Conservation (phyloP, 2,888 invertebrate species). For the Idaea aversata region DNA sequence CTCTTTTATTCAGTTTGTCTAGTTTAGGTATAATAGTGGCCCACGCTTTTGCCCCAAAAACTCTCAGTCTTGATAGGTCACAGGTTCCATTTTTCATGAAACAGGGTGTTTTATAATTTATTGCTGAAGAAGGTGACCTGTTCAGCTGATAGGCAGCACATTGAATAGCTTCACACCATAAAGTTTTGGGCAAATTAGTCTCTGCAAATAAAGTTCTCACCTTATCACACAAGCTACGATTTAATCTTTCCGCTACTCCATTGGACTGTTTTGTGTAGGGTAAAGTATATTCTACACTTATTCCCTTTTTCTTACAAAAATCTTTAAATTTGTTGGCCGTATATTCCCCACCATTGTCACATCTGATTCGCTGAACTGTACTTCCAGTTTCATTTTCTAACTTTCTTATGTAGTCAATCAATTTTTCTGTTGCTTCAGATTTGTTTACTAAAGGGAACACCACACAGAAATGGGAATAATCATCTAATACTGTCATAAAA, state of each 20-base stretch:
- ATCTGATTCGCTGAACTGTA: conserved; percentile 19
- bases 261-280: conserved; percentile 5
- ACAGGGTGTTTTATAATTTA: conserved; percentile 8
- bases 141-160: conserved; percentile 23
- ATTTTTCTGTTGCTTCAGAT: conserved; percentile 22
- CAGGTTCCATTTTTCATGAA: background rate
- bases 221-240: conserved; percentile 2
- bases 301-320: conserved; percentile 7
- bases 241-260: conserved; percentile 15
- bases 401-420: conserved; percentile 24
- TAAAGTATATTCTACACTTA: conserved; percentile 2
- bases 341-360: conserved; percentile 23
- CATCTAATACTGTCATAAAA: conserved; percentile 13
- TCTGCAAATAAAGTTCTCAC: conserved; percentile 14
- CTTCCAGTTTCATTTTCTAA: conserved; percentile 18
- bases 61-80: conserved; percentile 5
- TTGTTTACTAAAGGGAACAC: conserved; percentile 23
- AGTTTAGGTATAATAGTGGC: conserved; percentile 6
- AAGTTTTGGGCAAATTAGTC: conserved; percentile 16
- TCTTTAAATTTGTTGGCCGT: conserved; percentile 2
- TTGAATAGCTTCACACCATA: conserved; percentile 25
- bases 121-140: conserved; percentile 20
- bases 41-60: conserved; percentile 14
- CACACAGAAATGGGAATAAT: conserved; percentile 15
- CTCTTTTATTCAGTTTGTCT: conserved; percentile 11